These are phyloP conservation scores for Halisarca cf. caerulea DNA, from an alignment of 37 sponge, comb jelly and placozoan species.

Conservation along the genomic window DNA sequence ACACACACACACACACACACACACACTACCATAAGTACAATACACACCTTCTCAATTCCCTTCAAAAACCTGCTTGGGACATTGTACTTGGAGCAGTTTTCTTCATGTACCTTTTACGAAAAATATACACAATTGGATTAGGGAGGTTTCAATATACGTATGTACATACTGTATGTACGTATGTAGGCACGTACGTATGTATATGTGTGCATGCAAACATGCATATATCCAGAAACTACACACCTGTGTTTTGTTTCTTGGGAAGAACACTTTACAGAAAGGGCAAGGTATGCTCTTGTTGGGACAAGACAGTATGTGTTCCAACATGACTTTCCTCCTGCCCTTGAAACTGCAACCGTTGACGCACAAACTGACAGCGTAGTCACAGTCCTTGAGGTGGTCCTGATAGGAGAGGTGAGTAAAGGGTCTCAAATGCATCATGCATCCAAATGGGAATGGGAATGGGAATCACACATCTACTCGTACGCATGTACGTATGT, in stretches of 20 bases:
- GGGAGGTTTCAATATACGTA: too few species aligned
- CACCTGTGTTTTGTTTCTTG: conserved; percentile 29
- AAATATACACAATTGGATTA: too few species aligned
- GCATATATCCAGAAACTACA: too few species aligned
- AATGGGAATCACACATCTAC: neutral
- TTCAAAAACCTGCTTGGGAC: too few species aligned
- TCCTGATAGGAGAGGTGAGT: conserved; percentile 24
- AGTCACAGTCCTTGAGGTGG: conserved; percentile 54
- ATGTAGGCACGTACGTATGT: too few species aligned
- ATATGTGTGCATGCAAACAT: too few species aligned
- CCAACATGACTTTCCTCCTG: conserved; percentile 43
- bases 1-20: conserved; percentile 30
- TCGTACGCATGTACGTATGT: neutral
- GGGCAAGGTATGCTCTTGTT: conserved; percentile 56
- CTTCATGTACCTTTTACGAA: too few species aligned
- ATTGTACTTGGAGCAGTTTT: too few species aligned
- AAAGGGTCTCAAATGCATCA: neutral
- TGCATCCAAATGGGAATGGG: too few species aligned
- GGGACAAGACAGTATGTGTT: conserved; percentile 48
- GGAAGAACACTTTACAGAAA: conserved; percentile 47
- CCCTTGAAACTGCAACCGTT: conserved; percentile 55
- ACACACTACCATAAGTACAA: neutral
- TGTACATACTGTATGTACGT: too few species aligned
- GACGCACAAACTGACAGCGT: conserved; percentile 47
- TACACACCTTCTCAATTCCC: too few species aligned